phyloP scores from a whole-genome alignment of 2,888 invertebrate species.

The Ophioninae sp. region DNA sequence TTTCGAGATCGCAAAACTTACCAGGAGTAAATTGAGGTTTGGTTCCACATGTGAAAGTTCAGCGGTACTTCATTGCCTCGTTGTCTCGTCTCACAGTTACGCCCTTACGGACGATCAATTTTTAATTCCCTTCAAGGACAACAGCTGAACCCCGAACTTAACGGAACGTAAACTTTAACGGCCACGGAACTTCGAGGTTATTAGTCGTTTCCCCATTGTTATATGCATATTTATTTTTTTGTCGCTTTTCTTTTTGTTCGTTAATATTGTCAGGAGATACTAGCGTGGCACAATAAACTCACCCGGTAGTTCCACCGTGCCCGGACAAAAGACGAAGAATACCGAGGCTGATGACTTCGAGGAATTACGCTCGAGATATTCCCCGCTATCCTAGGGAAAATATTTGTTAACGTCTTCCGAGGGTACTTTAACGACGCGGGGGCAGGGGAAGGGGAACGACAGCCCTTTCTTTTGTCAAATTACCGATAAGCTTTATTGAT shows the following conservation, averaged over 20 bases:
- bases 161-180: not conserved
- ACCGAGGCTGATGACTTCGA: not conserved
- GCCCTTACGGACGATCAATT: slow-evolving; percentile 24
- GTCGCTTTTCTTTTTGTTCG: not conserved
- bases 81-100: not conserved
- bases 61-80: not conserved
- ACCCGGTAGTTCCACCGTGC: not conserved
- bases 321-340: not conserved
- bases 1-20: too few relatives aligned
- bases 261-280: not conserved
- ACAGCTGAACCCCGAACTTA: slow-evolving; percentile 5
- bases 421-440: not conserved
- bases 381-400: not conserved
- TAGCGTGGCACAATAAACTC: not conserved
- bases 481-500: not conserved
- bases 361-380: not conserved
- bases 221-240: too few relatives aligned
- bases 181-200: slow-evolving; percentile 8
- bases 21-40: not conserved
- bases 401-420: not conserved
- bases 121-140: slow-evolving; percentile 9
- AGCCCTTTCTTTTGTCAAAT: not conserved
- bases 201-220: slow-evolving; percentile 17
- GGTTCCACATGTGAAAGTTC: not conserved
- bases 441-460: not conserved